Base-by-base conservation (phyloP, 2,113 vertebrate genomes). In the Melanerpes aurifrons region DNA sequence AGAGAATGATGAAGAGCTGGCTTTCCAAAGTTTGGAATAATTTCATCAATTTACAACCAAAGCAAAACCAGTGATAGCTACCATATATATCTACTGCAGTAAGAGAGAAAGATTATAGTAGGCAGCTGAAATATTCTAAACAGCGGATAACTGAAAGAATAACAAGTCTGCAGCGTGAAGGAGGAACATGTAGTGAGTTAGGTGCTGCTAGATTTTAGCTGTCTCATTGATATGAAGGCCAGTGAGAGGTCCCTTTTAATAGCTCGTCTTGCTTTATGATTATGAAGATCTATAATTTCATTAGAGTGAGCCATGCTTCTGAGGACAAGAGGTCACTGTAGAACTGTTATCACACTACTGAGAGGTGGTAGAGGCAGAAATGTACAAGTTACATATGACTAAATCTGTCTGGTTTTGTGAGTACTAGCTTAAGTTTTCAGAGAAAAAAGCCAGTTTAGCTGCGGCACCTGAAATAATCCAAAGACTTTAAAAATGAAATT, bases 31-130 rank as follows among this genome's bases (percentile, higher is more conserved):
- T 95, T 89, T 94, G 76, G 94, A 95, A 93, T 72, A 76, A 91
- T 88, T 94, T 96, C 63, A 79, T 96, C 66, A 85, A 71, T 93
- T 94, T 97, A 81, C 63, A 96, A 61, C 70, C 53, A 90, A 94
- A 62, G 48, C 63, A 81, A 26, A 15, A 75, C 47, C 74, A 91
- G 29, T 86, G 62, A 82, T 93, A 94, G 86, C 94, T 86, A 92
- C 47, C 73, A 83, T 43, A 20, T 53, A 83, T n/a, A 75, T 93
- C 68, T 92, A 62, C 92, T 91, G 69, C 19, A 90, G 53, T 75
- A 89, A 95, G 80, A 54, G 73, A 93, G 96, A 87, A 54, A 58
- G n/a, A 64, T 90, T 83, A 47, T 47, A 94, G 37, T 24, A 90
- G 50, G 68, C 89, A 95, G 18, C 70, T 93, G 78, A 66, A 93